Percentiles rank a stretch among this genome's conserved stretches.
Evolutionary conservation across 53 echinoderm and acorn worm genomes (phyloP).

Genomic region (Temnopleurus reevesii): DNA sequence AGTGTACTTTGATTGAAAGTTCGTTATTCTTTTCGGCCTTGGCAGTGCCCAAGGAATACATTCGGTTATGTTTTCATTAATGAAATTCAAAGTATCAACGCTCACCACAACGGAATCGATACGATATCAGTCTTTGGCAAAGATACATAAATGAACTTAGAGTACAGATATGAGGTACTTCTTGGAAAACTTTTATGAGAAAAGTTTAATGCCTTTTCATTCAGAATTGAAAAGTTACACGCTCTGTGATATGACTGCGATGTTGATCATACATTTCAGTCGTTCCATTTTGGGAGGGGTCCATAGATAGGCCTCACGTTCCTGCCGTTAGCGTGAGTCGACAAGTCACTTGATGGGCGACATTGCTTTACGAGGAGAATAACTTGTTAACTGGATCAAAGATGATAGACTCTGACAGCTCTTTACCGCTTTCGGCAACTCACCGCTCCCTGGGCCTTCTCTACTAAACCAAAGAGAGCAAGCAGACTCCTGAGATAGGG

Average conservation of each 20-base stretch:
- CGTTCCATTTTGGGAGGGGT: neutral
- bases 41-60: conserved; percentile 31
- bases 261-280: neutral
- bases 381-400: conserved; percentile 60
- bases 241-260: conserved; percentile 28
- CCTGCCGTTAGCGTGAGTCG: conserved; percentile 20
- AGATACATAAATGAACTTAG: conserved; percentile 1
- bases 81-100: conserved; percentile 29
- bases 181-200: too few relatives aligned
- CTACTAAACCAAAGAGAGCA: neutral
- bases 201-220: too few relatives aligned
- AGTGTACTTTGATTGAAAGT: too few relatives aligned
- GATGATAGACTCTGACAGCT: conserved; percentile 37
- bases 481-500: neutral
- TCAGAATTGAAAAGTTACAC: too few relatives aligned
- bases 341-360: conserved; percentile 36
- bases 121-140: conserved; percentile 2
- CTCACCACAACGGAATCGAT: conserved; percentile 31
- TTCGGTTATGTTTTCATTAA: conserved; percentile 23
- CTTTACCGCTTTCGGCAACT: conserved; percentile 8
- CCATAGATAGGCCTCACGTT: neutral
- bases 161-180: neutral
- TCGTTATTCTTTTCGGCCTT: conserved; percentile 40
- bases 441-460: conserved; percentile 38
- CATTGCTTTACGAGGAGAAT: conserved; percentile 20